These are phyloP conservation scores for Speoplatyrhinus poulsoni DNA, from an alignment of 2,113 vertebrate species.

Conservation along the genomic window DNA sequence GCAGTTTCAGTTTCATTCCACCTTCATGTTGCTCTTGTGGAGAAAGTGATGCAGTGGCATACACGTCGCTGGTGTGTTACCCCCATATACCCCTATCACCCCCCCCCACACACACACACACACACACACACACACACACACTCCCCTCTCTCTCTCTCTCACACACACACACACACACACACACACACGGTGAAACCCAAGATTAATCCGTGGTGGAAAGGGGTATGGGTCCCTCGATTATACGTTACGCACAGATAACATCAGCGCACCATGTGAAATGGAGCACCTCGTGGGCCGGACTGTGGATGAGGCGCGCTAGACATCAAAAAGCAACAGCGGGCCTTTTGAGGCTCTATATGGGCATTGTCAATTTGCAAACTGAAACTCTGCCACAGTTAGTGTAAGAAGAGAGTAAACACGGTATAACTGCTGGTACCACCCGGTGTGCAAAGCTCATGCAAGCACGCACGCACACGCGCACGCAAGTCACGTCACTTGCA, in stretches of 20 bases:
- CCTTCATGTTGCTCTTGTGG: not conserved
- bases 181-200: slow-evolving; percentile 69
- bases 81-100: not conserved
- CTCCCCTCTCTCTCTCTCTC: not conserved
- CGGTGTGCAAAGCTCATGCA: slow-evolving; percentile 13
- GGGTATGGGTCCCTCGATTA: slow-evolving; percentile 71
- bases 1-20: slow-evolving; percentile 3
- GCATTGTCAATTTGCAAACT: slow-evolving; percentile 59
- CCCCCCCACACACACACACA: slow-evolving; percentile 2
- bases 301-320: slow-evolving; percentile 40
- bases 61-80: not conserved
- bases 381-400: slow-evolving; percentile 65
- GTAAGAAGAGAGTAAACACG: slow-evolving; percentile 73
- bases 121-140: slow-evolving; percentile 8
- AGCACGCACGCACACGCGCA: not conserved
- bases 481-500: not conserved
- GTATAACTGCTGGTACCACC: slow-evolving; percentile 26
- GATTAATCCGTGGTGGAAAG: slow-evolving; percentile 76
- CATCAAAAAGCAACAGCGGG: slow-evolving; percentile 51
- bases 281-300: slow-evolving; percentile 59
- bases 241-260: slow-evolving; percentile 75
- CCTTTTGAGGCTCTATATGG: slow-evolving; percentile 44
- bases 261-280: slow-evolving; percentile 75
- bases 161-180: slow-evolving; percentile 31
- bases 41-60: slow-evolving; percentile 9